A percentile compares a stretch with the other conserved stretches of the same genome.
Evolutionary conservation across 2,797 vertebrate genomes (phyloP).

Genomic region (Ciconia nigra): DNA sequence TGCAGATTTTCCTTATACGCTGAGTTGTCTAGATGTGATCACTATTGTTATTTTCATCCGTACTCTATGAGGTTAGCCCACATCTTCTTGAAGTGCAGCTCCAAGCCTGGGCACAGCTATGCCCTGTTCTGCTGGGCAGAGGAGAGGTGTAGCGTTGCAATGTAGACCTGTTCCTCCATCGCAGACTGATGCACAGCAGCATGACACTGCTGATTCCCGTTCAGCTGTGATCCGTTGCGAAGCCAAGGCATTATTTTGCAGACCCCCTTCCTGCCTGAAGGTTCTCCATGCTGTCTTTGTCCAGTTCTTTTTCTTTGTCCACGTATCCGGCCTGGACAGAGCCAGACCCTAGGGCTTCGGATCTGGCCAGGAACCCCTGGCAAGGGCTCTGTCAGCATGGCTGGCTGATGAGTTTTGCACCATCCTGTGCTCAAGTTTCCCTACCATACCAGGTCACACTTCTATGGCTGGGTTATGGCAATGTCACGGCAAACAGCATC

Average conservation of each 20-base stretch:
- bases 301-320: neutral
- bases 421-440: neutral
- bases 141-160: neutral
- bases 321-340: too few relatives aligned
- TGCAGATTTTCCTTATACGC: neutral
- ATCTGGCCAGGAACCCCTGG: neutral
- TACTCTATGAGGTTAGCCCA: neutral
- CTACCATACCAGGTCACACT: neutral
- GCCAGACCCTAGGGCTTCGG: fast-evolving
- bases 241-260: neutral
- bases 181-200: neutral
- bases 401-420: neutral
- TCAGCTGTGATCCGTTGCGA: neutral
- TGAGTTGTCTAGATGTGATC: neutral
- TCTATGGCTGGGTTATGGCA: neutral
- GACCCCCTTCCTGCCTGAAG: neutral
- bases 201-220: fast-evolving
- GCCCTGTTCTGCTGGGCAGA: neutral
- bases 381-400: neutral
- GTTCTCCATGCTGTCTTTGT: neutral
- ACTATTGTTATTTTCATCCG: neutral
- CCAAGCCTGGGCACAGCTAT: neutral
- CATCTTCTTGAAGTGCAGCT: neutral
- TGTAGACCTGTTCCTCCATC: neutral
- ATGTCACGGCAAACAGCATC: neutral